Evolutionary conservation across 2,797 vertebrate species (phyloP).

Genomic region (Syncerus caffer): DNA sequence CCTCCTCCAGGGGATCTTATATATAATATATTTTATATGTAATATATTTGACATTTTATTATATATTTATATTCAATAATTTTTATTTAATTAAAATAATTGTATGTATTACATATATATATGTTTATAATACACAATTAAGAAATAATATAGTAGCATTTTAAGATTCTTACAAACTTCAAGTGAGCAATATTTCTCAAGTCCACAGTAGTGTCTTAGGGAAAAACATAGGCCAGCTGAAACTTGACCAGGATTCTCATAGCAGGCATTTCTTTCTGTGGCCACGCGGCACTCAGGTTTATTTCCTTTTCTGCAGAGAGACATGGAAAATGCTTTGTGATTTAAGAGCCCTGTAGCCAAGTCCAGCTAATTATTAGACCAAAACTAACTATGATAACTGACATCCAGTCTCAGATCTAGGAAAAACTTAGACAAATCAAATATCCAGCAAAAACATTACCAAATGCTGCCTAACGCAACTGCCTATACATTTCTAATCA

Average conservation of each 20-base stretch:
- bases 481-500: constrained; percentile 81
- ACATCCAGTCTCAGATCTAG: constrained; percentile 59
- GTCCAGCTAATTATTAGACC: constrained; percentile 49
- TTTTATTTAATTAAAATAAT: not conserved
- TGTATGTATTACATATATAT: no score
- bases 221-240: constrained; percentile 30
- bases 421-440: constrained; percentile 73
- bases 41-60: not conserved
- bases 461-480: constrained; percentile 72
- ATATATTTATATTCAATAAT: not conserved
- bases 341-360: constrained; percentile 35
- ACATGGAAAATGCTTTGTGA: not conserved
- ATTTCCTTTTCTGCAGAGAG: constrained; percentile 22
- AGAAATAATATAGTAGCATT: not conserved
- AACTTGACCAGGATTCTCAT: constrained; percentile 2
- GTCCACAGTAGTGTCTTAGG: constrained; percentile 30
- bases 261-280: not conserved
- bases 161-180: constrained; percentile 7
- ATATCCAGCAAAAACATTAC: constrained; percentile 73
- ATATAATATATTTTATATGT: not conserved
- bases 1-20: not conserved
- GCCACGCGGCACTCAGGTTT: not conserved
- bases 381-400: constrained; percentile 52
- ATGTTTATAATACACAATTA: not conserved
- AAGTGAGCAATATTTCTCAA: constrained; percentile 43